These are phyloP conservation scores for Xenops minutus DNA, from an alignment of 2,797 vertebrate species.

Conservation along the genomic window DNA sequence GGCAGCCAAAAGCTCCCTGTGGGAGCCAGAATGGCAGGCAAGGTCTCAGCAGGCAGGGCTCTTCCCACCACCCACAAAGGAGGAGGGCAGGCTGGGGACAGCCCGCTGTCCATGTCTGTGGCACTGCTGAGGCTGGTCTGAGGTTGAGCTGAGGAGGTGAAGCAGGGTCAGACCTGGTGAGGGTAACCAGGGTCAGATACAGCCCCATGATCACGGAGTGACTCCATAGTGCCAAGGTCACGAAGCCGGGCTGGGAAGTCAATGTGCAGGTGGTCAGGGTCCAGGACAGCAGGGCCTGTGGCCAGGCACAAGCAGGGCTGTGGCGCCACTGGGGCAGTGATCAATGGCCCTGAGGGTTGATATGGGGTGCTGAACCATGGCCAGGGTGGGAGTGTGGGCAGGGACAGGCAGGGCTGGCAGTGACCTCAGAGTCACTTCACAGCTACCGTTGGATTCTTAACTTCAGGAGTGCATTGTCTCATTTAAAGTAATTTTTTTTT, in stretches of 20 bases:
- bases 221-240: fast-evolving
- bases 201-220: fast-evolving
- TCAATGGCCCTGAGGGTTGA: neutral
- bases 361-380: neutral
- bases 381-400: neutral
- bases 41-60: neutral
- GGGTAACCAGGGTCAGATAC: neutral
- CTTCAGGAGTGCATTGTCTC: neutral
- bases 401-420: neutral
- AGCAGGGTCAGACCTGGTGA: fast-evolving
- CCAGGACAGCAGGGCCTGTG: fast-evolving
- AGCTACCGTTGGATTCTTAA: neutral
- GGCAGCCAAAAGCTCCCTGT: fast-evolving
- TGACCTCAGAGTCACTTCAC: neutral
- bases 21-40: neutral
- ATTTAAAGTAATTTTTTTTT: neutral
- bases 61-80: neutral
- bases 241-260: neutral
- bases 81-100: neutral
- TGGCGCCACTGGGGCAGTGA: fast-evolving
- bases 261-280: neutral
- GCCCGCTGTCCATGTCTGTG: fast-evolving
- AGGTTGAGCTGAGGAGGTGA: fast-evolving
- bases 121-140: fast-evolving
- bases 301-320: neutral